Evolutionary conservation across 2,113 vertebrate species (phyloP).

Genomic region (Cranoglanis bouderius): DNA sequence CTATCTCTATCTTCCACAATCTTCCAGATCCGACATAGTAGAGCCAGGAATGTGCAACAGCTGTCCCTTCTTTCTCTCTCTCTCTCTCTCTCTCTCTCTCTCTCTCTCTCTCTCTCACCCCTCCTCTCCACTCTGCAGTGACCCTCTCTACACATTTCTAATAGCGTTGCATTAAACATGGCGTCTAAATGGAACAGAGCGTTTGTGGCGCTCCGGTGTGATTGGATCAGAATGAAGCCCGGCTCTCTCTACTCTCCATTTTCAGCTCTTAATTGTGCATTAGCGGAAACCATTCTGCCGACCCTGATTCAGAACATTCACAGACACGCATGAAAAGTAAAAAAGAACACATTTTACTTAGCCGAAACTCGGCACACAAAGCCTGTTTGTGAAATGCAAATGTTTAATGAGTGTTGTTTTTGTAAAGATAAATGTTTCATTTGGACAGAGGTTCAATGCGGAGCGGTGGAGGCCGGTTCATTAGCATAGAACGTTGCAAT

Average conservation of each 20-base stretch:
- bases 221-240: slow-evolving; percentile 54
- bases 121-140: slow-evolving; percentile 20
- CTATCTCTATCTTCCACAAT: slow-evolving; percentile 59
- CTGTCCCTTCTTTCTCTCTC: slow-evolving; percentile 62
- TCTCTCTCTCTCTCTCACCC: slow-evolving; percentile 29
- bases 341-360: slow-evolving; percentile 47
- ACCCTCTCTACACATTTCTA: slow-evolving; percentile 41
- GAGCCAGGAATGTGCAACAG: slow-evolving; percentile 73
- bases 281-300: slow-evolving; percentile 48
- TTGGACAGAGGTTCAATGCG: slow-evolving; percentile 36
- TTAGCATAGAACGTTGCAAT: not conserved
- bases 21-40: slow-evolving; percentile 64
- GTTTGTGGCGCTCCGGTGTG: slow-evolving; percentile 43
- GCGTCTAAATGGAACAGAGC: slow-evolving; percentile 54
- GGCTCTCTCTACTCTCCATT: slow-evolving; percentile 51
- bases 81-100: slow-evolving; percentile 48
- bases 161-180: slow-evolving; percentile 52
- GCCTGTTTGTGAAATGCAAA: slow-evolving; percentile 24
- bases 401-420: slow-evolving; percentile 28
- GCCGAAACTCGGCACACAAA: slow-evolving; percentile 10
- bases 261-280: slow-evolving; percentile 60
- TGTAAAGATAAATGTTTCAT: slow-evolving; percentile 23
- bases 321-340: slow-evolving; percentile 5
- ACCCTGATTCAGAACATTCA: slow-evolving; percentile 47
- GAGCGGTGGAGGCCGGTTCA: not conserved